Percentiles rank a stretch among this genome's conserved stretches.
Evolutionary conservation across 2,797 vertebrate species (phyloP).

Genomic region (Anabas testudineus): DNA sequence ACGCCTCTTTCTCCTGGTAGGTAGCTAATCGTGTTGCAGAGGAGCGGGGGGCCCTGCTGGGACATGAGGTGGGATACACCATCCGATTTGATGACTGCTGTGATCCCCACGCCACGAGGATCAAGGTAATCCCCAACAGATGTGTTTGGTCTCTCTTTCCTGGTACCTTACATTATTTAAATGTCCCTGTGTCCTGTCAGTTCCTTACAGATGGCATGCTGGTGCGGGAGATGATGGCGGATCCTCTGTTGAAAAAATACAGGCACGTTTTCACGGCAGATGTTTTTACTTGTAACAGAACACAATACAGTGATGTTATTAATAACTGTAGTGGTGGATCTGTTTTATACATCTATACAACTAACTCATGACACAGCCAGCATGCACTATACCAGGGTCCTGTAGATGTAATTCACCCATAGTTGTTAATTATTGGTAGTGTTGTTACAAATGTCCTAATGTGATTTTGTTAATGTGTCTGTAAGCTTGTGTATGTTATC

Average conservation of each 20-base stretch:
- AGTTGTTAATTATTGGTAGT: too few species aligned
- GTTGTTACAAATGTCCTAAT: not conserved
- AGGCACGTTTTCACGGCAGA: constrained; percentile 82
- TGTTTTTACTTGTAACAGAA: not conserved
- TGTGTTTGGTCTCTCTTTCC: not conserved
- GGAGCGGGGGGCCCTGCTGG: constrained; percentile 93
- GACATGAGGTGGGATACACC: constrained; percentile 97
- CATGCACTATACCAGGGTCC: not conserved
- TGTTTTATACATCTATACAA: not conserved
- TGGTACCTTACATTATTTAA: not conserved
- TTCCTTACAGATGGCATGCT: constrained; percentile 99
- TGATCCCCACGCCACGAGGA: constrained; percentile 91
- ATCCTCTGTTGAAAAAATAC: constrained; percentile 96
- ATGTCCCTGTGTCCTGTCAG: constrained; percentile 75
- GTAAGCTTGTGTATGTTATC: not conserved
- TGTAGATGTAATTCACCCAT: not conserved
- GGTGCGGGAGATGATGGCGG: constrained; percentile 99
- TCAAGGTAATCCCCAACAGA: constrained; percentile 87
- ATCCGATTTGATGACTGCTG: constrained; percentile 98
- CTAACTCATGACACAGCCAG: not conserved
- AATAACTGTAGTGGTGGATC: too few species aligned
- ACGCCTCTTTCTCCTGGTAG: constrained; percentile 72
- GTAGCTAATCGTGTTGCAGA: constrained; percentile 95
- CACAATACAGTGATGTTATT: not conserved
- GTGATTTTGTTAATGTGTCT: not conserved